Conservation (phyloP, 92 coral and sea anemone species). For the Porites divaricata region DNA sequence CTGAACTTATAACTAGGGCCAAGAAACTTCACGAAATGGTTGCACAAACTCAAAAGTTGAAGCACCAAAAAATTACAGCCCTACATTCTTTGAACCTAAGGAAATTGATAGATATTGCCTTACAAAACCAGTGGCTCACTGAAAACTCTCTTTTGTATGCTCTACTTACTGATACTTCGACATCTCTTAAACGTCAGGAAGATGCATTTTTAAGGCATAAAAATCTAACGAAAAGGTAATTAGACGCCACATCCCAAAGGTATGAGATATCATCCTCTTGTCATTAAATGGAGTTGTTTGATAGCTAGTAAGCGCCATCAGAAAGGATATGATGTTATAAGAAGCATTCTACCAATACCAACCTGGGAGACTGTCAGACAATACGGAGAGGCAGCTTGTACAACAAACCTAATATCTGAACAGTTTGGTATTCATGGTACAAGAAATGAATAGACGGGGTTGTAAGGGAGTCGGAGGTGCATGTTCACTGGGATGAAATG, state of each 20-base stretch:
- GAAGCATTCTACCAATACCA: slow-evolving; percentile 55
- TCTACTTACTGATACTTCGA: slow-evolving; percentile 36
- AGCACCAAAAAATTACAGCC: slow-evolving; percentile 45
- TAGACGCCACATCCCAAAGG: slow-evolving; percentile 62
- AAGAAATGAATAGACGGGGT: slow-evolving; percentile 55
- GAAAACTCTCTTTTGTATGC: slow-evolving; percentile 47
- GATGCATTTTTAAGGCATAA: slow-evolving; percentile 27
- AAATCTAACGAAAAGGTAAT: slow-evolving; percentile 28
- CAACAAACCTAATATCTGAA: slow-evolving; percentile 44
- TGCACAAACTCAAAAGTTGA: slow-evolving; percentile 8
- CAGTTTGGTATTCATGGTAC: slow-evolving; percentile 35
- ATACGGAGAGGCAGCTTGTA: neutral
- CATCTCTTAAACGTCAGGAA: slow-evolving; percentile 39
- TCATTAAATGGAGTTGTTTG: slow-evolving; percentile 64
- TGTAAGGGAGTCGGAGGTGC: slow-evolving; percentile 62
- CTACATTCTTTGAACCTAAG: slow-evolving; percentile 48
- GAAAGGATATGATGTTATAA: slow-evolving; percentile 51
- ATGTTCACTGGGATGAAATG: slow-evolving; percentile 63
- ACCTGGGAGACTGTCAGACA: neutral
- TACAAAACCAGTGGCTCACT: slow-evolving; percentile 45
- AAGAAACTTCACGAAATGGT: slow-evolving; percentile 23
- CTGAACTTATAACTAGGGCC: slow-evolving; percentile 40
- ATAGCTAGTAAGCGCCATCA: slow-evolving; percentile 51
- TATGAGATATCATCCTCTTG: slow-evolving; percentile 57
- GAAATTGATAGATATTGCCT: slow-evolving; percentile 35